Evolutionary conservation across 2,113 vertebrate species (phyloP), one percentile per base, ranked within the genome.

Genomic region (Lathamus discolor): DNA sequence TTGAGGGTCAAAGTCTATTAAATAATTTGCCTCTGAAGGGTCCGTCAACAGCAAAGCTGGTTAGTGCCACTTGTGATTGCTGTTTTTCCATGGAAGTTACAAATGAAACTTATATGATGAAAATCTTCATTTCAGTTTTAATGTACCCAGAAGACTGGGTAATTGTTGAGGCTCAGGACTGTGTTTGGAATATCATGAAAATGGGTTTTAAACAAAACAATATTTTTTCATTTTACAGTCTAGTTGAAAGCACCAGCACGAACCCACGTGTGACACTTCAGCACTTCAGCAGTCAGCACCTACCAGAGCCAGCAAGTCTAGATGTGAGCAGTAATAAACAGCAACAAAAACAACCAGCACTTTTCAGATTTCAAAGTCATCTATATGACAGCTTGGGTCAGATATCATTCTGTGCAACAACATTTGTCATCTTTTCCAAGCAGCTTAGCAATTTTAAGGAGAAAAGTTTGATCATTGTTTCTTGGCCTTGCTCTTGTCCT

Each of bases 321-420:
- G 8, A 33, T 51, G 22, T 73, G 33, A 74, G 35, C 1, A 2
- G 27, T 52, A 66, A 72, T 0, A 2, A 76, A 29, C 9, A 48
- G 41, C 19, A 73, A 41, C 6, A 73, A 73, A 92, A 94, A 4
- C 6, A 44, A 11, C 24, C 35, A 41, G 4, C 23, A 8, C 33
- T 73, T 86, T 83, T 57, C 37, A 44, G 43, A 63, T 55, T 41
- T 86, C 33, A 25, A 68, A 78, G 43, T 51, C 17, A 24, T 66
- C 27, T 43, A 2, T 46, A 8, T 41, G 43, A 69, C 19, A 69
- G 10, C 28, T 74, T 64, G 35, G 28, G 18, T 59, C 55, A 80
- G 37, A 20, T 84, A 52, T 11, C 25, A 25, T 37, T 69, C 55
- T 48, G 18, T 39, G 29, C n/a, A 64, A 33, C 13, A 31, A n/a